Evolutionary conservation across 2,113 vertebrate species (phyloP).

Genomic region (Nothoprocta pentlandii): DNA sequence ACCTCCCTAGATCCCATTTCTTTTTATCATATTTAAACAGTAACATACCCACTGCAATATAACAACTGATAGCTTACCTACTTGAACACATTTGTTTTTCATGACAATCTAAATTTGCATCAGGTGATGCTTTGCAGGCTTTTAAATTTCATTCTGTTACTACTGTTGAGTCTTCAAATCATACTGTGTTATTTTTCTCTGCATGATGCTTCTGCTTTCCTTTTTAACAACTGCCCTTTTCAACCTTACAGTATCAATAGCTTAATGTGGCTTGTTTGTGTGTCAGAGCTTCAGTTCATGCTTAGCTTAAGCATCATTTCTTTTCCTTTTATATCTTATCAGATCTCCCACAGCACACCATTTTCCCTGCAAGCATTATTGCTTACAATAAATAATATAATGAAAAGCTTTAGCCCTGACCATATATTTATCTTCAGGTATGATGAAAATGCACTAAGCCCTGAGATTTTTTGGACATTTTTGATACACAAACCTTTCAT

Average conservation of each 20-base stretch:
- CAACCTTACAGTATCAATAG: fast-evolving
- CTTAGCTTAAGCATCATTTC: fast-evolving
- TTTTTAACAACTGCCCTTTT: neutral
- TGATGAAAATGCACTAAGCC: neutral
- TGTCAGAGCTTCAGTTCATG: fast-evolving
- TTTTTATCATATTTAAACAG: neutral
- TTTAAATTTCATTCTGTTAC: neutral
- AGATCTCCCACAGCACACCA: neutral
- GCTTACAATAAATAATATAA: neutral
- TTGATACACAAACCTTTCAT: neutral
- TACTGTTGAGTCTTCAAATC: neutral
- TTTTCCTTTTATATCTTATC: neutral
- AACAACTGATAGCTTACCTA: neutral
- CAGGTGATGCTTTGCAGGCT: neutral
- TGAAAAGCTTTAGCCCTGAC: neutral
- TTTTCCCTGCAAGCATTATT: fast-evolving
- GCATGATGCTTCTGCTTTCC: neutral
- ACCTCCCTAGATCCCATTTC: neutral
- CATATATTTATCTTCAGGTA: neutral
- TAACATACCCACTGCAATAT: neutral
- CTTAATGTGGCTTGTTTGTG: neutral
- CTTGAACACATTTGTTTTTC: neutral
- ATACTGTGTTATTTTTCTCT: neutral
- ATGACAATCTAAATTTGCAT: neutral
- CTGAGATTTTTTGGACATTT: neutral